Evolutionary conservation across 2,888 invertebrate genomes (phyloP).

Genomic region (Drosophila borealis): DNA sequence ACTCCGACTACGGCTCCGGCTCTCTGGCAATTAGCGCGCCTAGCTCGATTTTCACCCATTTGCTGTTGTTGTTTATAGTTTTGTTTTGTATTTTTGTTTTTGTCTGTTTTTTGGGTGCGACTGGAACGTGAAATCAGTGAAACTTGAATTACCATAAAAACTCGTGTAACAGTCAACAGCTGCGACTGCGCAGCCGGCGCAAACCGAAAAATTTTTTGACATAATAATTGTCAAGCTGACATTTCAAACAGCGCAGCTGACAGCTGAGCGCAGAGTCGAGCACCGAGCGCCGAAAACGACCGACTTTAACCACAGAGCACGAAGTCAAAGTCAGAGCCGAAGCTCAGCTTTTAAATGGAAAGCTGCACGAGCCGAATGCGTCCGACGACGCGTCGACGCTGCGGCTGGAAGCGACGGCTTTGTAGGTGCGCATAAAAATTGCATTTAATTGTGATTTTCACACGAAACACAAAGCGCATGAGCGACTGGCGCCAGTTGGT

Average conservation of each 20-base stretch:
- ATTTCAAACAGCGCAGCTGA: conserved; percentile 82
- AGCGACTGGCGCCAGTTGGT: conserved; percentile 65
- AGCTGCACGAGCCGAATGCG: conserved; percentile 52
- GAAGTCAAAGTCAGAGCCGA: conserved; percentile 20
- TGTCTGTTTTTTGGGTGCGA: conserved; percentile 66
- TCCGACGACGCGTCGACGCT: conserved; percentile 14
- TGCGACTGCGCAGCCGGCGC: conserved; percentile 68
- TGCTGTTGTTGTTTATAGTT: conserved; percentile 28
- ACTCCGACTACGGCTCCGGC: background rate
- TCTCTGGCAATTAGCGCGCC: conserved; percentile 66
- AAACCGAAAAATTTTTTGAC: conserved; percentile 72
- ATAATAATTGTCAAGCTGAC: conserved; percentile 83
- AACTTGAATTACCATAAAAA: conserved; percentile 80
- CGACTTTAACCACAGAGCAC: conserved; percentile 9
- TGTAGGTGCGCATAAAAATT: conserved; percentile 79
- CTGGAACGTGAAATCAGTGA: conserved; percentile 75
- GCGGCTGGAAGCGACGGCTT: conserved; percentile 39
- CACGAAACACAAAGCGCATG: conserved; percentile 81
- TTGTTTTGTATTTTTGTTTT: conserved; percentile 44
- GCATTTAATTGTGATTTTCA: conserved; percentile 84
- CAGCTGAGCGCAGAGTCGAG: conserved; percentile 60
- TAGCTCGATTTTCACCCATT: conserved; percentile 65
- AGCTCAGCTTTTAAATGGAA: conserved; percentile 54
- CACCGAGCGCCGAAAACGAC: conserved; percentile 18
- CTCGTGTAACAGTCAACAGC: conserved; percentile 80